These are phyloP conservation scores for Monopterus albus DNA, from an alignment of 2,113 vertebrate species.

Conservation along the genomic window DNA sequence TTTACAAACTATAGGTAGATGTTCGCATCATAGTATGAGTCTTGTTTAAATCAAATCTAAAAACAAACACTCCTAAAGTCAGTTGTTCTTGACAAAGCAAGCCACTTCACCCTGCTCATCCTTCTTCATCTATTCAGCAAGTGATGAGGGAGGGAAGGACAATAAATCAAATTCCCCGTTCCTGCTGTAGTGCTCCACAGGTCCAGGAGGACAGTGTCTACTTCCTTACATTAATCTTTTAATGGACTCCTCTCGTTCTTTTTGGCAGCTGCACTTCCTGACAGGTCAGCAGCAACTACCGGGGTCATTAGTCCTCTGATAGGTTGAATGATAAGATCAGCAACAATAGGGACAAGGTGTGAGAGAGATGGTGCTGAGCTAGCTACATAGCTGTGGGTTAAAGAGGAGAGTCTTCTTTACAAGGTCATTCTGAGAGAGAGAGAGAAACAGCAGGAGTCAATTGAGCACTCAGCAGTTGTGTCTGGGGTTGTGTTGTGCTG, in stretches of 20 bases:
- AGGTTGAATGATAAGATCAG: conserved; percentile 80
- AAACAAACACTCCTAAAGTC: conserved; percentile 29
- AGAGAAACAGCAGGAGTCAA: conserved; percentile 17
- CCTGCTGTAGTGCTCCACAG: conserved; percentile 72
- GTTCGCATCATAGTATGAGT: neutral
- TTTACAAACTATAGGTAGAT: neutral
- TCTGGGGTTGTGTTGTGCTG: conserved; percentile 3
- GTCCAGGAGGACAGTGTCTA: conserved; percentile 80
- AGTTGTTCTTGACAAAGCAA: conserved; percentile 57
- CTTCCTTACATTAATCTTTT: conserved; percentile 86
- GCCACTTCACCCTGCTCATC: conserved; percentile 50
- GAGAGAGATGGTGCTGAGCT: conserved; percentile 58
- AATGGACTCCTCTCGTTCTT: conserved; percentile 82
- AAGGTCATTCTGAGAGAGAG: conserved; percentile 46
- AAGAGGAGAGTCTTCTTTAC: conserved; percentile 43
- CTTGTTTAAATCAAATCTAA: neutral
- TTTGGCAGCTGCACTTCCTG: conserved; percentile 75
- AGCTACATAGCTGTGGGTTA: conserved; percentile 57
- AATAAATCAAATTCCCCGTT: conserved; percentile 79
- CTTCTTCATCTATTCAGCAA: conserved; percentile 70
- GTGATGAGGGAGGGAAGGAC: conserved; percentile 32
- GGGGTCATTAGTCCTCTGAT: conserved; percentile 82
- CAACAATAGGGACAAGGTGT: conserved; percentile 73
- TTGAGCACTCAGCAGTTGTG: conserved; percentile 11
- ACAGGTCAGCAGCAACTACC: conserved; percentile 76